phyloP scores from a whole-genome alignment of 2,888 invertebrate genomes.

The Pristionchus entomophagus region DNA sequence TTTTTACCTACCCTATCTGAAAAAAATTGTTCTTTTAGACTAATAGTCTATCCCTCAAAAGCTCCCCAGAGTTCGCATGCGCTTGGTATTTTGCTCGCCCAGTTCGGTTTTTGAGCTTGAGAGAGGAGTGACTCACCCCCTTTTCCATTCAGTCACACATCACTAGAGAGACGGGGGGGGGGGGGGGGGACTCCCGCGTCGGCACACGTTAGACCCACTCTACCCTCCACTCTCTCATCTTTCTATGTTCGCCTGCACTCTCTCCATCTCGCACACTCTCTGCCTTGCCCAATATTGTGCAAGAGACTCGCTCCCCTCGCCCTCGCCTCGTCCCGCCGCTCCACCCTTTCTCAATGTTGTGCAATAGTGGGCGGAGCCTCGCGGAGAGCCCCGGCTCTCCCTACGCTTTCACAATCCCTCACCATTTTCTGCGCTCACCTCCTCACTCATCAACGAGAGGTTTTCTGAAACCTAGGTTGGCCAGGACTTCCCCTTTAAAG shows the following conservation, averaged over 20 bases:
- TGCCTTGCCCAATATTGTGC: too few species aligned
- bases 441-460: background rate
- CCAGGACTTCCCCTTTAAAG: background rate
- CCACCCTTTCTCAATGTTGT: slow-evolving; percentile 44
- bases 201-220: background rate
- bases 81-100: too few species aligned
- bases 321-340: background rate
- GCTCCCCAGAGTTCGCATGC: too few species aligned
- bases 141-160: background rate
- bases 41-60: too few species aligned
- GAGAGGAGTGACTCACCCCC: background rate
- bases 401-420: slow-evolving; percentile 29
- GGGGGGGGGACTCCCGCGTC: slow-evolving; percentile 23
- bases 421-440: background rate
- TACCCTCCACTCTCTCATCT: background rate
- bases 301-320: background rate
- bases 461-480: background rate
- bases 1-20: too few species aligned
- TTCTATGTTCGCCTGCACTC: too few species aligned
- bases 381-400: background rate
- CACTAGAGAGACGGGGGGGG: too few species aligned
- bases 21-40: too few species aligned
- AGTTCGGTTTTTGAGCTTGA: slow-evolving; percentile 3
- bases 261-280: background rate
- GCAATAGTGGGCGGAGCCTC: slow-evolving; percentile 46